phyloP scores from a whole-genome alignment of 2,113 vertebrate species.

The cat (Felis catus) region F.catus_Fca126_mat1.0 CM031417.1:86555501-86556000 shows the following conservation, averaged over 20 bases:
- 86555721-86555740: background rate
- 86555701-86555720: conserved; percentile 37
- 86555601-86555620: conserved; percentile 80
- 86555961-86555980: background rate
- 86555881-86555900: background rate
- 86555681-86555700: conserved; percentile 58
- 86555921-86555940: background rate
- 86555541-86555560: conserved; percentile 79
- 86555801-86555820: conserved; percentile 21
- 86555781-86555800: conserved; percentile 24
- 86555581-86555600: conserved; percentile 78
- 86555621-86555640: conserved; percentile 73
- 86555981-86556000: background rate
- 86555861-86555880: background rate
- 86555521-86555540: conserved; percentile 81
- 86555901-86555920: conserved; percentile 37
- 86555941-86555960: conserved; percentile 24
- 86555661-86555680: conserved; percentile 70
- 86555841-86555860: conserved; percentile 29
- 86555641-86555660: conserved; percentile 50
- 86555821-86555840: conserved; percentile 42
- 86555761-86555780: conserved; percentile 34
- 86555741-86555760: background rate
- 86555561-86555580: conserved; percentile 77
- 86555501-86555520: conserved; percentile 73